These are phyloP conservation scores for Maccullochella peelii DNA, from an alignment of 2,113 vertebrate species.

Conservation along the genomic window DNA sequence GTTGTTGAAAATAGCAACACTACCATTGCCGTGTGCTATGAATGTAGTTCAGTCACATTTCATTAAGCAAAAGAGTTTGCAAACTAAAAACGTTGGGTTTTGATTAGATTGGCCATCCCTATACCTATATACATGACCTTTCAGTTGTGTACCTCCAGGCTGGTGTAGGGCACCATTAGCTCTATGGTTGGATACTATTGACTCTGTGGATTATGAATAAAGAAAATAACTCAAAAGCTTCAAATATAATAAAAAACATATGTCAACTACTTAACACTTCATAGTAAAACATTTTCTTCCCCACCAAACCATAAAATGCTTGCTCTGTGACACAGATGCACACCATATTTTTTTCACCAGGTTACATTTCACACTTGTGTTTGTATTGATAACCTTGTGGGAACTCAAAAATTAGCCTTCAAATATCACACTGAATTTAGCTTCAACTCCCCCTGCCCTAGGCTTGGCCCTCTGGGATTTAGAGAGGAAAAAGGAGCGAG, in stretches of 20 bases:
- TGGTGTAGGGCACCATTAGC: not conserved
- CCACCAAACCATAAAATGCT: slow-evolving; percentile 16
- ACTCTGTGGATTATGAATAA: not conserved
- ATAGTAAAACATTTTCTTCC: slow-evolving; percentile 9
- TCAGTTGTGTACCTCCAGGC: not conserved
- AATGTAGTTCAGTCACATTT: not conserved
- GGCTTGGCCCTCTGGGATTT: slow-evolving; percentile 45
- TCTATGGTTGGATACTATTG: not conserved
- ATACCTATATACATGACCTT: not conserved
- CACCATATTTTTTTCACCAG: not conserved
- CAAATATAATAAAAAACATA: slow-evolving; percentile 13
- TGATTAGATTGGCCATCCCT: fast-evolving
- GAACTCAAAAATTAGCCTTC: slow-evolving; percentile 59
- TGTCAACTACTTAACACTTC: not conserved
- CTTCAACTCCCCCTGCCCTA: slow-evolving; percentile 34
- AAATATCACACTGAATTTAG: slow-evolving; percentile 75
- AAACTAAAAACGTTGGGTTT: not conserved
- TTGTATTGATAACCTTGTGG: slow-evolving; percentile 58
- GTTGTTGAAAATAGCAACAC: not conserved
- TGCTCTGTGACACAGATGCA: not conserved
- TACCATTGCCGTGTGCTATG: not conserved
- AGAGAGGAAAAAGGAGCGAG: slow-evolving; percentile 59
- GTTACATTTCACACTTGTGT: slow-evolving; percentile 52
- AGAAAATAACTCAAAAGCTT: slow-evolving; percentile 16
- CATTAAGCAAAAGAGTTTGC: too few species aligned